Conservation (phyloP, 2,797 vertebrate species). For the Myiothlypis coronata region DNA sequence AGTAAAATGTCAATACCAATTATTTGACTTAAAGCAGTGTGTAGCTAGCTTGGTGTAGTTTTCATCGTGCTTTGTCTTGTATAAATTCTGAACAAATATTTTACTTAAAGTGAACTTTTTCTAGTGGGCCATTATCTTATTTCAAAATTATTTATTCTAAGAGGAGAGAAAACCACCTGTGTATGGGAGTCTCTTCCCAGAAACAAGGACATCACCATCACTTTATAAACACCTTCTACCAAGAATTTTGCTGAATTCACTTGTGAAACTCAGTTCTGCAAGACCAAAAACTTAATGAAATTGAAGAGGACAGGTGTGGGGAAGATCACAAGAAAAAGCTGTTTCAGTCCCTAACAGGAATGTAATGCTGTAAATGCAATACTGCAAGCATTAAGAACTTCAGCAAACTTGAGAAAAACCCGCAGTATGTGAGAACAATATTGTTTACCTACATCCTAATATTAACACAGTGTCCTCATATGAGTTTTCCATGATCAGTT, state of each 20-base stretch:
- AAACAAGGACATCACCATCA: neutral
- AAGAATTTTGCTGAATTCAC: neutral
- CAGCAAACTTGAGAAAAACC: neutral
- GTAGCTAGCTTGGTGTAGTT: neutral
- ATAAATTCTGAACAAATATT: neutral
- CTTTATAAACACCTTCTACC: neutral
- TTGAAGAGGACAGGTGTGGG: rapidly evolving
- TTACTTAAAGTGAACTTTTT: neutral
- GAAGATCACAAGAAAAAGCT: neutral
- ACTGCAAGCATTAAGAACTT: neutral
- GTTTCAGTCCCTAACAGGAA: neutral
- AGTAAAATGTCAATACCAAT: neutral
- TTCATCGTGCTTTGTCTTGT: neutral
- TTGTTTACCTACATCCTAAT: neutral
- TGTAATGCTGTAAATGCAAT: too few species aligned
- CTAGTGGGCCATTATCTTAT: neutral
- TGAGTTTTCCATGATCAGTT: rapidly evolving
- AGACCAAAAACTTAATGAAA: neutral
- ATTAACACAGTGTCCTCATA: neutral
- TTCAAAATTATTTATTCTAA: neutral
- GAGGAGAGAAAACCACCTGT: neutral
- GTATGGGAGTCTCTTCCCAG: neutral
- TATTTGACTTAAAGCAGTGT: neutral
- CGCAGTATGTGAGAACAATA: neutral
- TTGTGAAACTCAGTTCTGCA: neutral